Base-by-base conservation (phyloP, 2,113 vertebrate species). In the Dinomys branickii region DNA sequence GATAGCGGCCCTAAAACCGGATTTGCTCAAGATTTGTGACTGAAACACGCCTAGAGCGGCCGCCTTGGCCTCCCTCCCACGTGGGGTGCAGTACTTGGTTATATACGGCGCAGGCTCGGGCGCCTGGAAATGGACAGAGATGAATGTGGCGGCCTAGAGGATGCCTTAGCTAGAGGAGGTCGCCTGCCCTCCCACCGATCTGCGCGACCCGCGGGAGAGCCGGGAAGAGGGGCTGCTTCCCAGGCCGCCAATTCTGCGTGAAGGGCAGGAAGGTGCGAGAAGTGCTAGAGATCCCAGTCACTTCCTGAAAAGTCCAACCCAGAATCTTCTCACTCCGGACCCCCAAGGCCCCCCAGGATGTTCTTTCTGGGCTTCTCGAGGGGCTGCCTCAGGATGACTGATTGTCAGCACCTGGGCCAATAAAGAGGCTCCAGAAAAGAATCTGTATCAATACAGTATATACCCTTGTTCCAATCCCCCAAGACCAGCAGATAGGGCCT, bases 101-200 rank as follows among this genome's bases (percentile, higher is more conserved):
- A 97, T 85, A 90, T 98, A 98, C 96, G 97, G 95, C 90, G 24
- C 87, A n/a, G 96, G 71, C 85, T 94, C 52, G 28, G 38, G 82
- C 33, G 92, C 97, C 90, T 92, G 61, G 97, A 95, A 98, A 97
- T 61, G 97, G 96, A 97, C 97, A 73, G 87, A 97, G 94, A 95
- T 13, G 85, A 94, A 94, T 5, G 95, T 83, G 87, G 88, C 35
- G 90, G 97, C 95, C 95, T 85, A 94, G 81, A 95, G 89, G 86
- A 85, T 20, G 92, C 95, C 67, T 88, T 80, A 44, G 3, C 6
- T 1, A 17, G 52, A 22, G 38, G 0, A 61, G 94, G 85, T 88
- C 59, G 96, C 96, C 73, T 61, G n/a, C 26, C 85, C 85, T 85
- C 41, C 63, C 30, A 2, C 3, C 0, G 26, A 30, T 16, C 54